phyloP scores from a whole-genome alignment of 2,797 vertebrate species.

The Saxicola maurus region DNA sequence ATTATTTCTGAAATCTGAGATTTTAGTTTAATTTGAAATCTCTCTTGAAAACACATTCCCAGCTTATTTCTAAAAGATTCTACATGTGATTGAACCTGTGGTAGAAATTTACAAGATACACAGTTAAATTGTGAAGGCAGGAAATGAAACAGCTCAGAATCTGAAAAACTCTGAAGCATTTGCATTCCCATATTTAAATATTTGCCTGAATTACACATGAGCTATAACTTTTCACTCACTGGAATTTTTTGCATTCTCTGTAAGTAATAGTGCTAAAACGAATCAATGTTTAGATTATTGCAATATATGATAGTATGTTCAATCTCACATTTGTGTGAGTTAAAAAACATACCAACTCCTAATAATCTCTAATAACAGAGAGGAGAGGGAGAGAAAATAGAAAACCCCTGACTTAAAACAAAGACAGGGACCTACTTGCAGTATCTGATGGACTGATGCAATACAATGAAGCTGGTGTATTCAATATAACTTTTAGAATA shows the following conservation, averaged over 20 bases:
- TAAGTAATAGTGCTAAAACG: neutral
- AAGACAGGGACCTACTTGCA: slow-evolving; percentile 36
- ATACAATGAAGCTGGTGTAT: slow-evolving; percentile 21
- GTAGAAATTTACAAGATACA: neutral
- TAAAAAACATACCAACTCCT: neutral
- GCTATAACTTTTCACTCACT: neutral
- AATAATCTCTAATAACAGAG: neutral
- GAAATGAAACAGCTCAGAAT: neutral
- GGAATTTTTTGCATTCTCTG: neutral
- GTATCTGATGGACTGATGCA: slow-evolving; percentile 34
- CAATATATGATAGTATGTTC: neutral
- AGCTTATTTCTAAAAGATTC: neutral
- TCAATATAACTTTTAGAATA: slow-evolving; percentile 78
- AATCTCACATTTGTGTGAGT: neutral
- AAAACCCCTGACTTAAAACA: slow-evolving; percentile 22
- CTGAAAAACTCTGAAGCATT: neutral
- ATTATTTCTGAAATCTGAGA: neutral
- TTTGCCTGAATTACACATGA: neutral
- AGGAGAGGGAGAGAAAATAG: neutral
- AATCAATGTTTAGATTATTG: neutral
- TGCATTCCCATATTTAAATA: neutral
- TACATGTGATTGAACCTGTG: neutral
- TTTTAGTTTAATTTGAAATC: neutral
- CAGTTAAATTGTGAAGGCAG: neutral
- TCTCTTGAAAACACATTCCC: neutral